Conservation (phyloP, 2,888 invertebrate species). For the Philereme transversata region DNA sequence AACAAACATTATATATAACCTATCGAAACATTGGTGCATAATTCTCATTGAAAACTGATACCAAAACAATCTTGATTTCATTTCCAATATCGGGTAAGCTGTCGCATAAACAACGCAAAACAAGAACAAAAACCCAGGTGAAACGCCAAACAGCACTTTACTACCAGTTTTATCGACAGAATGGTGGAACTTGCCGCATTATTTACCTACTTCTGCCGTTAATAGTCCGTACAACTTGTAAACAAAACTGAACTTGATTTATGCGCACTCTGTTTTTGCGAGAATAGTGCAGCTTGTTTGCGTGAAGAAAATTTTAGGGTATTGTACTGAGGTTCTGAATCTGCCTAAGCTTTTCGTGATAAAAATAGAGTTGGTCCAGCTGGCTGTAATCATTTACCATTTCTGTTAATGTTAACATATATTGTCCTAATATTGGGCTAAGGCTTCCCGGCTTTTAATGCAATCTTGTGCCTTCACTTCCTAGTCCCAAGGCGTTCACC, state of each 20-base stretch:
- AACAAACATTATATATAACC: too few species aligned
- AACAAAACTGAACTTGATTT: constrained; percentile 38
- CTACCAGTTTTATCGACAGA: constrained; percentile 38
- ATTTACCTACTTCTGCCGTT: constrained; percentile 42
- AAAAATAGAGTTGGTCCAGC: too few species aligned
- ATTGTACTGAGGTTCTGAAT: too few species aligned
- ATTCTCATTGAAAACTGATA: neutral
- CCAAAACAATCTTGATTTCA: constrained; percentile 13
- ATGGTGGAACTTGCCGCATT: constrained; percentile 37
- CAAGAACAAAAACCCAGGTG: constrained; percentile 23
- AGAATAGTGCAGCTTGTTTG: constrained; percentile 14
- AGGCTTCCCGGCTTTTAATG: too few species aligned
- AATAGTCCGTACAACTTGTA: constrained; percentile 41
- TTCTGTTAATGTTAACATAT: too few species aligned
- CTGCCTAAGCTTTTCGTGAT: too few species aligned
- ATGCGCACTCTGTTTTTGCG: constrained; percentile 13
- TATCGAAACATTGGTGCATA: too few species aligned
- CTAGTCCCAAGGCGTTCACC: too few species aligned
- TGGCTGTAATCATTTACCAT: too few species aligned
- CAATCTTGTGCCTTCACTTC: too few species aligned
- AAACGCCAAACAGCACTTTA: constrained; percentile 30
- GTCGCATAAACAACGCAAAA: constrained; percentile 21
- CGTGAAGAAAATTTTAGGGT: neutral
- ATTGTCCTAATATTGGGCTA: too few species aligned
- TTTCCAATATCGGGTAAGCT: constrained; percentile 9